Base-by-base conservation (phyloP, 2,888 invertebrate species). In the Leptopilina myrica region DNA sequence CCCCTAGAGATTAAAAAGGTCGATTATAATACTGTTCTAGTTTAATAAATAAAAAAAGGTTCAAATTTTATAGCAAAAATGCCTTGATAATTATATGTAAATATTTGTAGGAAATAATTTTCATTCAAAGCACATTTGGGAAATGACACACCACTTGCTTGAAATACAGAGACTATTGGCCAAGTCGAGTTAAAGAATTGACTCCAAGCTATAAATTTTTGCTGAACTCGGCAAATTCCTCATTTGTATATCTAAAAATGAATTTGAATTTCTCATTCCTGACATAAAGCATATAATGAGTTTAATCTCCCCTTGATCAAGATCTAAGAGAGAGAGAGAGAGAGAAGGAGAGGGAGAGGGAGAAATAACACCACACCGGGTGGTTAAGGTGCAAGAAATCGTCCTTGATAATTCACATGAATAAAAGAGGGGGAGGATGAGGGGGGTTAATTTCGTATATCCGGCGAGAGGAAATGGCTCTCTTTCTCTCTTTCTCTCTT, bases 381-480 rank as follows among this genome's bases (percentile, higher is more conserved):
- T 73, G 56, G 56, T 69, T 69, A 56, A 56, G 40, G 56, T 73
- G 73, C 33, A 73, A 73, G 56, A 73, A 73, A 73, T 53, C 73
- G 53, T 73, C 73, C n/a, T 73, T 56, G 7, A 53, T 56, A 56
- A 33, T 11, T 26, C 56, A 73, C 26, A 49, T 73, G 56, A 73
- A 56, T 73, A 14, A 56, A n/a, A 33, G 73, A 56, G 56, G 14
- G 56, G 14, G n/a, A 11, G 53, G 69, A 53, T 26, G 53, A 5
- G n/a, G 33, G 56, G 73, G 73, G 56, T 73, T 69, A 73, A 73
- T 73, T 73, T 73, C 56, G 33, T 53, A 73, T 73, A 73, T 73
- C 73, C 73, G 73, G 73, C n/a, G 40, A 73, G 73, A 73, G 73
- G 73, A 73, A 73, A 73, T 73, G 56, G 33, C 33, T 73, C 73